A percentile compares a stretch with the other conserved stretches of the same genome.
These are phyloP conservation scores for Uloborus plumipes DNA, from an alignment of 2,888 invertebrate species.

Conservation along the genomic window DNA sequence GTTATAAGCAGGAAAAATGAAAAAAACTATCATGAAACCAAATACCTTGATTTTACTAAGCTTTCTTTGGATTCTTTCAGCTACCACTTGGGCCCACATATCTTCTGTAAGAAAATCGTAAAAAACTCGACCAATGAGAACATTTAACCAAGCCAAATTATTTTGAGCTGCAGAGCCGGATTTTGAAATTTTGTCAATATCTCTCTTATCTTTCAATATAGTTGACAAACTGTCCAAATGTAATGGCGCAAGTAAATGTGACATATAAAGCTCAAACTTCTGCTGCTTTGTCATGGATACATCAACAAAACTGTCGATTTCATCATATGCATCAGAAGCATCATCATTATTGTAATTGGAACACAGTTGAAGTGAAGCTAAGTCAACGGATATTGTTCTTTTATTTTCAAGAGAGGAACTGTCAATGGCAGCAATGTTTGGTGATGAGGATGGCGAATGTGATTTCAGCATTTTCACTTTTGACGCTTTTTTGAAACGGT, in stretches of 20 bases:
- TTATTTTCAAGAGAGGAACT: slow-evolving; percentile 26
- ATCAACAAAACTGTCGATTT: slow-evolving; percentile 32
- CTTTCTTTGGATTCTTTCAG: slow-evolving; percentile 87
- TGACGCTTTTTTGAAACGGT: slow-evolving; percentile 70
- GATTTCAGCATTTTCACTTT: slow-evolving; percentile 67
- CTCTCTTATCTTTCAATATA: slow-evolving; percentile 24
- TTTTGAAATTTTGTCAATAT: slow-evolving; percentile 5
- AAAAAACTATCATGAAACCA: not conserved
- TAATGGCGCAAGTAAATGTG: slow-evolving; percentile 27
- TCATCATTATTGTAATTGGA: slow-evolving; percentile 3
- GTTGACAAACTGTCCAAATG: slow-evolving; percentile 25
- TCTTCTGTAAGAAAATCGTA: slow-evolving; percentile 86
- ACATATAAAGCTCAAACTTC: slow-evolving; percentile 54
- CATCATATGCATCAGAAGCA: slow-evolving; percentile 29
- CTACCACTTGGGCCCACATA: slow-evolving; percentile 79
- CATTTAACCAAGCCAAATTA: slow-evolving; percentile 79
- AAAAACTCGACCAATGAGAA: slow-evolving; percentile 81
- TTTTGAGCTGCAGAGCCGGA: slow-evolving; percentile 5
- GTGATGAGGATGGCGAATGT: slow-evolving; percentile 47
- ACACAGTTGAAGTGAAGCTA: slow-evolving; percentile 31
- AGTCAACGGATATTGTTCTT: slow-evolving; percentile 50
- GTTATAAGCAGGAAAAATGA: not conserved
- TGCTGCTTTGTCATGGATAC: slow-evolving; percentile 39
- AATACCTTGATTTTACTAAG: slow-evolving; percentile 84
- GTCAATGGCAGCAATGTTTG: slow-evolving; percentile 18